Evolutionary conservation across 30 jellyfish, hydroid and myxozoan species (phyloP), one percentile per base, ranked within the genome.

Genomic region (Aurelia sp.): DNA sequence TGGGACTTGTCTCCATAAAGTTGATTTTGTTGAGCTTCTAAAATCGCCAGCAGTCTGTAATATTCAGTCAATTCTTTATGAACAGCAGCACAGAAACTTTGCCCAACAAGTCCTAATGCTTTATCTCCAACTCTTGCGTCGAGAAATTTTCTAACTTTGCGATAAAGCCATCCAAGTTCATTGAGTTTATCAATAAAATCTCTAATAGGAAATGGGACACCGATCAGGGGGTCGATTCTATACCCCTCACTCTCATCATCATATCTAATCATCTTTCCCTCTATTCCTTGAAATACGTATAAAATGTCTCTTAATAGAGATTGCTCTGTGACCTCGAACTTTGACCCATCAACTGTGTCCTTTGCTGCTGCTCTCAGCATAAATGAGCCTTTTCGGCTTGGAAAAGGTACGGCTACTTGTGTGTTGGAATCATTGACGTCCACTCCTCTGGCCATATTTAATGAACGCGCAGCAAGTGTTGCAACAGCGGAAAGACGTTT

Each of bases 91-190:
- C 99, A 96, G 58, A 96, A 96, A 69, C 99, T 90, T 68, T 96
- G 99, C 17, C 99, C 99, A 12, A 96, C 99, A 10, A 96, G 79
- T 20, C 99, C 99, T 7, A 96, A 82, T 4, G 98, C 99, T 44
- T 90, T 90, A 53, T 96, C 99, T 57, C 99, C 98, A 17, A 94
- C 90, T 24, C 97, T 78, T 0, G 97, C 97, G 67, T 87, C 98
- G 4, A 96, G 88, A 75, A 60, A 96, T 62, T 96, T 96, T 30
- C 87, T 85, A 3, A 96, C 97, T 71, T 93, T 86, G 1, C 98
- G 95, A 64, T 80, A 96, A 31, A 96, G 62, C 98, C 98, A 96
- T 17, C 99, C 99, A 7, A 96, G 79, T 62, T 96, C 99, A 41
- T 91, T 90, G 8, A 96, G 96, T 67, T 90, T 91, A 50, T 93